These are phyloP conservation scores for Asteroscopus sphinx DNA, from an alignment of 2,888 invertebrate genomes.

Conservation along the genomic window DNA sequence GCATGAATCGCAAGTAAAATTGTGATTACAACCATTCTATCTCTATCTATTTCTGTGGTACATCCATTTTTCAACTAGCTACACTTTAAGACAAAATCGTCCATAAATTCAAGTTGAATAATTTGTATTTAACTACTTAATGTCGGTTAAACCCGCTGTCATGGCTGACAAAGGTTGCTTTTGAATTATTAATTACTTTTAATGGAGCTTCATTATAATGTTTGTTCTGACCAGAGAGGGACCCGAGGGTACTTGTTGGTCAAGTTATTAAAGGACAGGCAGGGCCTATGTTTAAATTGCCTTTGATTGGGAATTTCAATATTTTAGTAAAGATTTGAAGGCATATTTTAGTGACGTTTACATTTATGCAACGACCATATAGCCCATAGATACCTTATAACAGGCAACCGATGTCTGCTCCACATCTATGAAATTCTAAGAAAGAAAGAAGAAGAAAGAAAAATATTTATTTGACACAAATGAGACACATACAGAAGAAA, in stretches of 20 bases:
- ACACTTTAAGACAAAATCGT: conserved; percentile 5
- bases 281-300: not conserved
- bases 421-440: too few relatives aligned
- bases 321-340: too few relatives aligned
- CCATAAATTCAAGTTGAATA: conserved; percentile 21
- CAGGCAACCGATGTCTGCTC: too few relatives aligned
- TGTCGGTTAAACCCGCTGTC: conserved; percentile 51
- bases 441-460: too few relatives aligned
- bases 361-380: too few relatives aligned
- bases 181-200: conserved; percentile 68
- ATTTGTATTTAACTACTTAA: conserved; percentile 26
- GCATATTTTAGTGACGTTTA: conserved; percentile 3
- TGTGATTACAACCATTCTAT: too few relatives aligned
- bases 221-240: conserved; percentile 27
- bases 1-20: too few relatives aligned
- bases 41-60: too few relatives aligned
- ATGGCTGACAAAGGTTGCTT: conserved; percentile 57
- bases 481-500: too few relatives aligned
- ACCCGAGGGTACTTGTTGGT: conserved; percentile 14
- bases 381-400: too few relatives aligned
- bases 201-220: conserved; percentile 59
- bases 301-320: conserved; percentile 15
- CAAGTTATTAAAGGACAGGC: conserved; percentile 2
- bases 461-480: too few relatives aligned
- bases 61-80: conserved; percentile 5